phyloP scores from a whole-genome alignment of 2,113 vertebrate genomes.

The Microcebus jonahi region DNA sequence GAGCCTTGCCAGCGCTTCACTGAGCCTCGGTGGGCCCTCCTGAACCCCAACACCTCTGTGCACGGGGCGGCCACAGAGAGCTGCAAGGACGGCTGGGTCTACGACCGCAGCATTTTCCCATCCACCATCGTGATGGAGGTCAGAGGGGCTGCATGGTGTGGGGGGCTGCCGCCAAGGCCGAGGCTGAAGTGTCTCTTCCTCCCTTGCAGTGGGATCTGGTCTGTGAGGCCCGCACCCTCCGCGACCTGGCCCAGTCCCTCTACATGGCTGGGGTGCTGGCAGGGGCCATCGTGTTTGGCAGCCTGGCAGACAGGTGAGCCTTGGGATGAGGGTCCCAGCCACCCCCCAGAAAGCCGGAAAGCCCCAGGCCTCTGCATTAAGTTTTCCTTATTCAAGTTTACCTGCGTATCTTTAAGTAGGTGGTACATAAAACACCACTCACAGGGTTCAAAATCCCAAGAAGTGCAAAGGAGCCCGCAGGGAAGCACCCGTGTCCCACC shows the following conservation, averaged over 20 bases:
- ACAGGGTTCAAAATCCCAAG: background rate
- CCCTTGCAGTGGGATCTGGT: slow-evolving; percentile 84
- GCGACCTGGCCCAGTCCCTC: slow-evolving; percentile 82
- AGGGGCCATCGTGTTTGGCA: slow-evolving; percentile 77
- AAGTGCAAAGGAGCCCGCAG: background rate
- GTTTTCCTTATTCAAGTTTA: background rate
- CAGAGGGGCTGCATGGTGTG: rapidly evolving
- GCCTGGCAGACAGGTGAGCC: slow-evolving; percentile 83
- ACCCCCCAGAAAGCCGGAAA: background rate
- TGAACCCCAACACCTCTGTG: slow-evolving; percentile 19
- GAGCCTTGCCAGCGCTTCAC: slow-evolving; percentile 72
- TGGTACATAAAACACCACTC: background rate
- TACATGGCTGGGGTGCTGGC: slow-evolving; percentile 84
- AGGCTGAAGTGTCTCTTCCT: background rate
- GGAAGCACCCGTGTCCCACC: too few relatives aligned
- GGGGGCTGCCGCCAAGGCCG: background rate
- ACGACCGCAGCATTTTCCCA: slow-evolving; percentile 77
- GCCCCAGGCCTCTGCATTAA: background rate
- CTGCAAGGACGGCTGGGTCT: slow-evolving; percentile 81
- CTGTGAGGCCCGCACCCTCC: slow-evolving; percentile 75
- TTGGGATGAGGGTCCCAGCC: background rate
- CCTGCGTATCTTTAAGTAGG: background rate
- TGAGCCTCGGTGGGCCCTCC: slow-evolving; percentile 64
- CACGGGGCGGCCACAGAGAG: slow-evolving; percentile 29
- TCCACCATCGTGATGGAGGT: slow-evolving; percentile 84